Conservation (phyloP, 2,888 invertebrate genomes). For the Lepetodrilus schrolli region DNA sequence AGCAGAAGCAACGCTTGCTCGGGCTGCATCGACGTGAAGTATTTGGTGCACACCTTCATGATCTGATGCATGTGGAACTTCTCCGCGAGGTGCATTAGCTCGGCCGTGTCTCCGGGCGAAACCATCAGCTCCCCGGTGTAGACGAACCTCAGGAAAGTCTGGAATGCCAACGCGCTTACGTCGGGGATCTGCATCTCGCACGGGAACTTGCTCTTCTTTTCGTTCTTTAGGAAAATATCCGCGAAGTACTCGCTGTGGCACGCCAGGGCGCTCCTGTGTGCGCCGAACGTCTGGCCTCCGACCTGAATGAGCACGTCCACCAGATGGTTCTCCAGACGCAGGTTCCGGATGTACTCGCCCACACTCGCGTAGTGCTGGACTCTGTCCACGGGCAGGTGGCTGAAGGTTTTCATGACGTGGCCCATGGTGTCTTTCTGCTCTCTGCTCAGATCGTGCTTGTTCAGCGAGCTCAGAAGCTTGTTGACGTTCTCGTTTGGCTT, state of each 20-base stretch:
- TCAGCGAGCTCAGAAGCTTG: no score
- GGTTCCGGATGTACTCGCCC: conserved; percentile 51
- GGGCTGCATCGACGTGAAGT: conserved; percentile 42
- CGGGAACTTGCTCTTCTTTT: conserved; percentile 44
- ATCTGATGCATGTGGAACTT: conserved; percentile 43
- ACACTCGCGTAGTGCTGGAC: conserved; percentile 53
- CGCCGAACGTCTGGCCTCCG: conserved; percentile 49
- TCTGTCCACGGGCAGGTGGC: conserved; percentile 45
- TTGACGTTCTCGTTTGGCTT: conserved; percentile 24
- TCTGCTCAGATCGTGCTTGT: neutral
- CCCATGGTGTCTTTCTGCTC: neutral
- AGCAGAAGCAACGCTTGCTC: conserved; percentile 47
- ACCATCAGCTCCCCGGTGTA: conserved; percentile 53
- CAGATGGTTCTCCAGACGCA: conserved; percentile 65
- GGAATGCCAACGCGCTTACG: conserved; percentile 54
- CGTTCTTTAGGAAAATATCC: conserved; percentile 44
- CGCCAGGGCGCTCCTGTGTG: conserved; percentile 57
- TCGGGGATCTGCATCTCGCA: conserved; percentile 51
- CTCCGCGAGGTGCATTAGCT: conserved; percentile 49
- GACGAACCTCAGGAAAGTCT: conserved; percentile 53
- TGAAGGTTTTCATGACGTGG: no score
- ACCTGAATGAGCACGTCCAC: conserved; percentile 60
- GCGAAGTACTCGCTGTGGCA: conserved; percentile 62
- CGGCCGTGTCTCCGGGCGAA: conserved; percentile 45
- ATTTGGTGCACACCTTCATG: neutral